phyloP scores from a whole-genome alignment of 2,888 invertebrate species.

The Xestoiulus laeticollis region DNA sequence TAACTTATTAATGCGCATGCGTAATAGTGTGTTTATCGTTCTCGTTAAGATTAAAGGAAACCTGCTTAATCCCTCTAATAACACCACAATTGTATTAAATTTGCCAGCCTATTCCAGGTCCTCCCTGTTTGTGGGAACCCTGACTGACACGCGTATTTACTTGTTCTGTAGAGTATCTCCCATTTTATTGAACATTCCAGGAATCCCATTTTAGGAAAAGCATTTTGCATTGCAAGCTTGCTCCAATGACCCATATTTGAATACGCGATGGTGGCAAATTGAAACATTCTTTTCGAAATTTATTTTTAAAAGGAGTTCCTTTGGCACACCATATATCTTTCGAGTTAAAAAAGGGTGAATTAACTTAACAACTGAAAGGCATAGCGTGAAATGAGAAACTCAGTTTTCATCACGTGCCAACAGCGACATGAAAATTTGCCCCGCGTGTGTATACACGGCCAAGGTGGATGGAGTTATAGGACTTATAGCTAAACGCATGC shows the following conservation, averaged over 20 bases:
- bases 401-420: background rate
- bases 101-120: too few relatives aligned
- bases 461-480: background rate
- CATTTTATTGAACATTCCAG: background rate
- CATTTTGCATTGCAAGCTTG: background rate
- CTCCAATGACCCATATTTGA: slow-evolving; percentile 35
- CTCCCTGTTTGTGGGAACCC: too few relatives aligned
- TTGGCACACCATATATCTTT: background rate
- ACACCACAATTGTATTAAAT: too few relatives aligned
- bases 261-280: background rate
- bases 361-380: background rate
- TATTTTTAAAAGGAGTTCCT: background rate
- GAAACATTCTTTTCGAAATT: background rate
- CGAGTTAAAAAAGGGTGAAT: slow-evolving; percentile 21
- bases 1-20: too few relatives aligned
- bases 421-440: background rate
- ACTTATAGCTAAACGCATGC: background rate
- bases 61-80: too few relatives aligned
- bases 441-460: background rate
- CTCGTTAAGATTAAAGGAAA: too few relatives aligned
- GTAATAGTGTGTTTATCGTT: too few relatives aligned
- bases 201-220: background rate
- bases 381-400: background rate
- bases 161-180: background rate
- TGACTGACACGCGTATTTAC: too few relatives aligned